phyloP scores from a whole-genome alignment of 2,113 vertebrate genomes.

The Tragelaphus scriptus region DNA sequence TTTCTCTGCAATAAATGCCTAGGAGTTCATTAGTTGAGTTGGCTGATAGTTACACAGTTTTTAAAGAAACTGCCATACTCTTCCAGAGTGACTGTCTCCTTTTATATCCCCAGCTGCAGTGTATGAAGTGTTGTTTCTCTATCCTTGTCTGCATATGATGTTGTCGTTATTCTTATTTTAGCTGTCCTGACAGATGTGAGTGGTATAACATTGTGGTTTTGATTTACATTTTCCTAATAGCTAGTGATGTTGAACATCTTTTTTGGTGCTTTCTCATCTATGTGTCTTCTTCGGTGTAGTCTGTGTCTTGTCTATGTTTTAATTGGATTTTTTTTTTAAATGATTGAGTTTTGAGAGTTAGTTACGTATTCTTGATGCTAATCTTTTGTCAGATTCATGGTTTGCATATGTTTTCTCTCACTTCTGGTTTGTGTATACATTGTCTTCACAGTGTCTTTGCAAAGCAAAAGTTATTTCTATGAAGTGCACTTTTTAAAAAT shows the following conservation, averaged over 20 bases:
- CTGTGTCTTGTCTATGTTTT: background rate
- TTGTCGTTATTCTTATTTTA: background rate
- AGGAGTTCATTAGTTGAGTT: background rate
- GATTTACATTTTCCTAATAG: background rate
- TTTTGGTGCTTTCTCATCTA: background rate
- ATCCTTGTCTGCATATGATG: background rate
- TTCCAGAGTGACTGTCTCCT: background rate
- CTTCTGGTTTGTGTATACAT: background rate
- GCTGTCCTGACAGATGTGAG: background rate
- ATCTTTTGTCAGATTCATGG: background rate
- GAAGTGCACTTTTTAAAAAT: background rate
- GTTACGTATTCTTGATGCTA: background rate
- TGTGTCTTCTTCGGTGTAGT: background rate
- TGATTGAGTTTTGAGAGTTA: background rate
- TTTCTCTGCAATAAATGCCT: background rate
- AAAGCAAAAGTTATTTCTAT: background rate
- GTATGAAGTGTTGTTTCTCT: background rate
- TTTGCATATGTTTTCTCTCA: background rate
- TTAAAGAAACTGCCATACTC: background rate
- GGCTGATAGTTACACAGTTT: background rate
- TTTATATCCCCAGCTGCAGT: background rate
- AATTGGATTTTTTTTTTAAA: background rate
- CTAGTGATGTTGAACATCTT: background rate
- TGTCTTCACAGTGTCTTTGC: background rate
- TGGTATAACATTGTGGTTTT: background rate